Evolutionary conservation across 2,797 vertebrate genomes (phyloP), one percentile per base, ranked within the genome.

Genomic region (Morus bassanus): DNA sequence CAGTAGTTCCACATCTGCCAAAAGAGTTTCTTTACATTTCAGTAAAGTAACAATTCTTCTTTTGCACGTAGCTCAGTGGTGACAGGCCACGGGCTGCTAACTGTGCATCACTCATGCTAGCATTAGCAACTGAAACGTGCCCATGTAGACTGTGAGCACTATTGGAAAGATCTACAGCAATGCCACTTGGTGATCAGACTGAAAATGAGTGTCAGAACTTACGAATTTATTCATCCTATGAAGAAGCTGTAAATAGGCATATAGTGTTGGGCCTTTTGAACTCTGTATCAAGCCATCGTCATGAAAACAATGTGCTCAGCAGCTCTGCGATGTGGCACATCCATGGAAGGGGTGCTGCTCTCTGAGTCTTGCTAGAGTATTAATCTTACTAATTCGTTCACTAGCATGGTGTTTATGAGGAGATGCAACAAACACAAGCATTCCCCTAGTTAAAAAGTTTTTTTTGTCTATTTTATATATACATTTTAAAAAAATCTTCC

Each of bases 1-100:
- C 88, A 94, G 95, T 64, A 88, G 89, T 28, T 68, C 56, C 28
- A 33, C 13, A 17, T 56, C 61, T 96, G 88, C 95, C 93, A 88
- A 76, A 77, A 46, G 10, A 41, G 43, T 81, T 70, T 64, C 65
- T 87, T 79, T 74, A 48, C 0, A 4, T 79, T 96, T 80, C 75
- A 35, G 6, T 35, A 84, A 81, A 91, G 72, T 59, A 68, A 25
- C 6, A 50, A 11, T 63, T 53, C 31, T 81, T 63, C 50, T 41
- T 89, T 65, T 45, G 19, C 41, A 65, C 2, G 0, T 67, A 68
- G 68, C 48, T 92, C 11, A 39, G 80, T 45, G 50, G 35, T 81
- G 51, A 72, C 37, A 8, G 41, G 37, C 31, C 80, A 35, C 2
- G 3, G 67, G 35, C 35, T 70, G 54, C 43, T 59, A 33, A 31